A percentile compares a stretch with the other conserved stretches of the same genome.
Evolutionary conservation across 2,888 invertebrate species (phyloP).

Genomic region (Himalopsyche tibetana): DNA sequence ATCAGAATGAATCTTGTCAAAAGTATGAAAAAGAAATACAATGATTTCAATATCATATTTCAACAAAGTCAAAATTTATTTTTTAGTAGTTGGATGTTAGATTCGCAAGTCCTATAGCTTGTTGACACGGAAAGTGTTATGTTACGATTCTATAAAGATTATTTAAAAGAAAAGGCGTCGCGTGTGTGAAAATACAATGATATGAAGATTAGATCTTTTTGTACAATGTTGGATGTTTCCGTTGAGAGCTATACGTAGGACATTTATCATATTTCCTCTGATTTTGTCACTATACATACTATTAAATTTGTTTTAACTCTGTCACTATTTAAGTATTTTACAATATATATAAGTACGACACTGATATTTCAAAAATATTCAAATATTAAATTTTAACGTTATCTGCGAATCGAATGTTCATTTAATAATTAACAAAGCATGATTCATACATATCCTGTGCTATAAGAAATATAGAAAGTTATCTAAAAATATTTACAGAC

Average conservation of each 20-base stretch:
- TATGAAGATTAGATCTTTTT: constrained; percentile 28
- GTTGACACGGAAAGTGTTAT: no score
- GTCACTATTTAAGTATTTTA: background rate
- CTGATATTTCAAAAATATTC: constrained; percentile 38
- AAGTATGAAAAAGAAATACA: no score
- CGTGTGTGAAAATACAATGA: background rate
- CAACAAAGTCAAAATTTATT: no score
- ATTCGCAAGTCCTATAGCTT: no score
- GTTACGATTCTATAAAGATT: no score
- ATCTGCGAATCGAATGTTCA: background rate
- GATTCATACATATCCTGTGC: constrained; percentile 5
- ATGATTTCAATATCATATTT: no score
- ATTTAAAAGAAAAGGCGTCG: no score
- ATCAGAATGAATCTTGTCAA: no score
- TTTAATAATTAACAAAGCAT: constrained; percentile 29
- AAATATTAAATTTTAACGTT: background rate
- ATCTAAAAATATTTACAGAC: constrained; percentile 16
- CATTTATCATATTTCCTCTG: constrained; percentile 17
- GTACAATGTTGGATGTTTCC: constrained; percentile 20
- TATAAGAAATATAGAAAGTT: background rate
- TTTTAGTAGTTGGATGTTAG: no score
- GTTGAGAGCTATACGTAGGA: background rate
- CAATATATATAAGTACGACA: constrained; percentile 31
- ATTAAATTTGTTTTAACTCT: background rate
- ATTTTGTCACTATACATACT: constrained; percentile 13